Base-by-base conservation (phyloP, 2,888 invertebrate species). In the Cryptocephalus moraei region DNA sequence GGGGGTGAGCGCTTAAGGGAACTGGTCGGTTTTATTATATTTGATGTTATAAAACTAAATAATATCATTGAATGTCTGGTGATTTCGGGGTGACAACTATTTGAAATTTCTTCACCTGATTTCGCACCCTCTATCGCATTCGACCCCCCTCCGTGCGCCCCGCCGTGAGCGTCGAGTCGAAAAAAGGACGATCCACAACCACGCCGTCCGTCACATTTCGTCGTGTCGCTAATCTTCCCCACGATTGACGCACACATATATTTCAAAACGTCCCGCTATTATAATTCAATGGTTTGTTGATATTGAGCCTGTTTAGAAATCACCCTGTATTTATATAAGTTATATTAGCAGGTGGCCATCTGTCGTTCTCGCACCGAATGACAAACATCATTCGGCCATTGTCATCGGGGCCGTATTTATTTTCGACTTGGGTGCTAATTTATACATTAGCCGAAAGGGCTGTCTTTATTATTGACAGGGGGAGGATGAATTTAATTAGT, bases 241-340 rank as follows among this genome's bases (percentile, higher is more conserved):
- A 22, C 22, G 22, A 22, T 22, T 22, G 22, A 22, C 22, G 22
- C 22, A 22, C 22, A 22, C 22, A 22, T 22, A 57, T 58, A 58
- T 55, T 54, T 60, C 55, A 57, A 57, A 51, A 54, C 49, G 45
- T 48, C 46, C 49, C 55, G 44, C 51, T 62, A 62, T 13, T 42
- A 60, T 58, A 54, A 62, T 62, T 61, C 60, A 60, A 62, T 62
- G 62, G 62, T 61, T 62, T 62, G 62, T 62, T 62, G 62, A 62
- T 61, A 60, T 54, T 56, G 54, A 52, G 47, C 56, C 58, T 55
- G 52, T 58, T 56, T 57, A 51, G 52, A 53, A 55, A 12, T 58
- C 58, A 56, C 59, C 59, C 60, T 56, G 59, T 61, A 60, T 61
- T 60, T 60, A 58, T 58, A 60, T 59, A 58, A 22, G 22, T 22